phyloP scores from a whole-genome alignment of 64 coral and sea anemone species.

The Platygyra sinensis region DNA sequence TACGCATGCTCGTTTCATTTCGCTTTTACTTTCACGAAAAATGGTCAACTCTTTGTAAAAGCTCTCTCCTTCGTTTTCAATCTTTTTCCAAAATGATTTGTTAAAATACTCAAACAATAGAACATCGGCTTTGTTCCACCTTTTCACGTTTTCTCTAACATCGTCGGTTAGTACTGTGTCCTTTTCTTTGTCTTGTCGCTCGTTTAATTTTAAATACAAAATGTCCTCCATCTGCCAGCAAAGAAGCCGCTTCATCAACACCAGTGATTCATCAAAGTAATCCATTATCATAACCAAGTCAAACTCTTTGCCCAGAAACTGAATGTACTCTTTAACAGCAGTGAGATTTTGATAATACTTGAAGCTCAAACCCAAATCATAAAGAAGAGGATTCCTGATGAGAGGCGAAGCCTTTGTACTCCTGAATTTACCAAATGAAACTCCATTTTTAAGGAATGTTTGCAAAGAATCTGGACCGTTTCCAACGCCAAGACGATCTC shows the following conservation, averaged over 20 bases:
- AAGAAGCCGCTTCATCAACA: constrained; percentile 50
- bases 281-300: constrained; percentile 72
- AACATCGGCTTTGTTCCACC: constrained; percentile 48
- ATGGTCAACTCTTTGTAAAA: constrained; percentile 45
- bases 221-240: constrained; percentile 63
- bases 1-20: constrained; percentile 19
- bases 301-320: constrained; percentile 46
- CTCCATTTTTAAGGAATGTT: neutral
- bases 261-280: constrained; percentile 67
- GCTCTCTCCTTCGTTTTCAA: constrained; percentile 44
- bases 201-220: constrained; percentile 60
- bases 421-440: neutral
- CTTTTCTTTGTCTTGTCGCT: constrained; percentile 24
- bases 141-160: constrained; percentile 57
- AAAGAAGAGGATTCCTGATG: constrained; percentile 38
- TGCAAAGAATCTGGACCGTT: neutral
- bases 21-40: constrained; percentile 21
- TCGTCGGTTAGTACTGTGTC: neutral
- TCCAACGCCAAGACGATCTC: neutral
- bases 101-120: constrained; percentile 61
- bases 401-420: neutral
- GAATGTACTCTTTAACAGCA: constrained; percentile 16
- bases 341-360: constrained; percentile 8
- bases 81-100: constrained; percentile 23
- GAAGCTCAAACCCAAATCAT: constrained; percentile 45